Percentiles rank a stretch among this genome's conserved stretches.
These are phyloP conservation scores for Lindbergichthys nudifrons DNA, from an alignment of 2,797 vertebrate species.

Conservation along the genomic window DNA sequence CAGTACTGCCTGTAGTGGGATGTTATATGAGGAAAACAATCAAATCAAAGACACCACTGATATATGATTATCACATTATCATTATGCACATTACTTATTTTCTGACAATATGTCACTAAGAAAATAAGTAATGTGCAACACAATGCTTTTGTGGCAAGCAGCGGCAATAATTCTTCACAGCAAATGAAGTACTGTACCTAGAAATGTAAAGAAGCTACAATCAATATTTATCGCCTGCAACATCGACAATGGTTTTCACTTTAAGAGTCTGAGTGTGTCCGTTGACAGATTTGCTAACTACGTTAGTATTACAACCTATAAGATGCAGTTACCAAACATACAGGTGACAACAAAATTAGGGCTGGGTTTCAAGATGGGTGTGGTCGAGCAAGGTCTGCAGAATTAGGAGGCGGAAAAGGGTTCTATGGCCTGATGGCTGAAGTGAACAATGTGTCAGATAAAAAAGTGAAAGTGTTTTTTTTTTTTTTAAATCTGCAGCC, in stretches of 20 bases:
- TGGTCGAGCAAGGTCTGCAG: too few species aligned
- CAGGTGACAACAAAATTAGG: too few species aligned
- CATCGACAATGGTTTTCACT: too few species aligned
- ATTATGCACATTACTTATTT: too few species aligned
- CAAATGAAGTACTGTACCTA: background rate
- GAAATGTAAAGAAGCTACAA: background rate
- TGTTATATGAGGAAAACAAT: constrained; percentile 10
- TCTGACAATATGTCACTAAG: background rate
- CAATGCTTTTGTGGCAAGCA: background rate
- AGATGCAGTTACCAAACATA: too few species aligned
- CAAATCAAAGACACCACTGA: background rate
- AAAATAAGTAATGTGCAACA: background rate
- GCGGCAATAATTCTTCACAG: background rate
- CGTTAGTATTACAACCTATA: too few species aligned
- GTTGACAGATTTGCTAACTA: too few species aligned
- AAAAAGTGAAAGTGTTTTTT: background rate
- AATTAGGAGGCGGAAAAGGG: too few species aligned
- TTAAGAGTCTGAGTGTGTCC: too few species aligned
- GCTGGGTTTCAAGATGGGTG: too few species aligned
- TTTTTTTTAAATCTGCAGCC: background rate
- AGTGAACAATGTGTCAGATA: too few species aligned
- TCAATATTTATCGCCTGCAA: background rate
- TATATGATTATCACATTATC: background rate
- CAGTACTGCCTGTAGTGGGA: constrained; percentile 1
- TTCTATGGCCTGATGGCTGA: too few species aligned